Conservation (phyloP, 2,797 vertebrate genomes). For the Micromesistius poutassou region DNA sequence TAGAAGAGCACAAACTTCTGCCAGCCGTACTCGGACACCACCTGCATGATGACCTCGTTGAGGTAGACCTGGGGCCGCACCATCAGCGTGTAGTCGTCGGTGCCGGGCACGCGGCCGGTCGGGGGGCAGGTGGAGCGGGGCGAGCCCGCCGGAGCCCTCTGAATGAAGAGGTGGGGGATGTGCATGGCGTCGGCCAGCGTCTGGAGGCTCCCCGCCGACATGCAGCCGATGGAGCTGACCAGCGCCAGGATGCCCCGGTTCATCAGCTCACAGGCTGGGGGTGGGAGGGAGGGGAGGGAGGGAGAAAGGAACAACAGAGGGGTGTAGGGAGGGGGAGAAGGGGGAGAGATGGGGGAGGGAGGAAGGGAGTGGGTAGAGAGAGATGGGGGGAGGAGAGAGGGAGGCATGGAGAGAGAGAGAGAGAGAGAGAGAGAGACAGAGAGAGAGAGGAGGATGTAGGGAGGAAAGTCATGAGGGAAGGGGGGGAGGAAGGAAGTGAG, state of each 20-base stretch:
- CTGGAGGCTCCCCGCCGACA: slow-evolving; percentile 91
- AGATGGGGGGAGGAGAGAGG: not conserved
- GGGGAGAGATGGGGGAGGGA: too few relatives aligned
- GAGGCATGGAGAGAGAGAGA: not conserved
- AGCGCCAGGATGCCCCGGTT: slow-evolving; percentile 97
- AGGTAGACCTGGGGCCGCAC: slow-evolving; percentile 94
- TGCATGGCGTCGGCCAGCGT: slow-evolving; percentile 96
- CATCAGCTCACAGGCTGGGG: slow-evolving; percentile 96
- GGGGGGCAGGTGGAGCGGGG: slow-evolving; percentile 87
- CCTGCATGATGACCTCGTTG: slow-evolving; percentile 94
- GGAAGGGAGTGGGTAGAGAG: not conserved
- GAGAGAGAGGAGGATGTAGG: not conserved
- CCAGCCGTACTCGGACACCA: slow-evolving; percentile 96
- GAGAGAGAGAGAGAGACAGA: not conserved
- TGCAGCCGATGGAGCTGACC: slow-evolving; percentile 96
- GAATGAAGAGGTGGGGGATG: slow-evolving; percentile 97
- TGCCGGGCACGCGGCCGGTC: slow-evolving; percentile 76
- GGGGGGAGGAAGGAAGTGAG: not conserved
- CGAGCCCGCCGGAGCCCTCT: slow-evolving; percentile 83
- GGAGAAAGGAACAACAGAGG: slow-evolving; percentile 16
- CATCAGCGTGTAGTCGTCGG: slow-evolving; percentile 93
- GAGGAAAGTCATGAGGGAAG: not conserved
- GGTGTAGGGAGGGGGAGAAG: slow-evolving; percentile 27
- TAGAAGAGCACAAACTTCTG: slow-evolving; percentile 99
- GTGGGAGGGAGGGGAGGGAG: not conserved